Percentiles rank a stretch among this genome's conserved stretches.
Conservation (phyloP, 2,888 invertebrate species). For the Imbricaverruca yamaguchii region DNA sequence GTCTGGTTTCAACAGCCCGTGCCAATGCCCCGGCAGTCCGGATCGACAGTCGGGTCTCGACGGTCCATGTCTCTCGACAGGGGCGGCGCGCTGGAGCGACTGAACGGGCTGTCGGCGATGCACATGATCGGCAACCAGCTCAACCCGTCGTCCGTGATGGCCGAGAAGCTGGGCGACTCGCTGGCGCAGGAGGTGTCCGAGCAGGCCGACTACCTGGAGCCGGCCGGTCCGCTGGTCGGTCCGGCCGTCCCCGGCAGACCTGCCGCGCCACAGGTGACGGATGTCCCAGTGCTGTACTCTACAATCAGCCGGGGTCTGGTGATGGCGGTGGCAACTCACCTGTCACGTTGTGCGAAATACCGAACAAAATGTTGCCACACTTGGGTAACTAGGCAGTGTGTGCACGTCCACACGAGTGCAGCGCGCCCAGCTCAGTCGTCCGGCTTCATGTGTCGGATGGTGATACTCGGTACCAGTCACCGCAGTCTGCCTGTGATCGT, state of each 20-base stretch:
- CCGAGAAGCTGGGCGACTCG: slow-evolving; percentile 78
- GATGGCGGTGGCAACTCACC: neutral
- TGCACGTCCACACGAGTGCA: too few relatives aligned
- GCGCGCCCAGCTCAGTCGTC: too few relatives aligned
- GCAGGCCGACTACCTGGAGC: slow-evolving; percentile 4
- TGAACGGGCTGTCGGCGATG: neutral
- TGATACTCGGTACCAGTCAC: too few relatives aligned
- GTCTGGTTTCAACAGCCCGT: too few relatives aligned
- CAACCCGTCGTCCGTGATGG: slow-evolving; percentile 77
- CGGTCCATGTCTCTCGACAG: neutral
- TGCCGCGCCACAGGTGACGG: neutral
- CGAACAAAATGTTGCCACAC: too few relatives aligned
- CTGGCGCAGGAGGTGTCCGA: slow-evolving; percentile 65
- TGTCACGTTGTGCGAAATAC: too few relatives aligned
- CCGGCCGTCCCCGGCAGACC: neutral
- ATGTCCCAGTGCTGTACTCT: neutral
- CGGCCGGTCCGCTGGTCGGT: neutral
- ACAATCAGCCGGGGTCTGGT: neutral
- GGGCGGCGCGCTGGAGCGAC: neutral
- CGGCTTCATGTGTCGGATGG: too few relatives aligned
- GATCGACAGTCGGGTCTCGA: too few relatives aligned
- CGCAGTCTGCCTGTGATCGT: too few relatives aligned
- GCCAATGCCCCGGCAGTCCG: too few relatives aligned
- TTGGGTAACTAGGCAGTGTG: too few relatives aligned
- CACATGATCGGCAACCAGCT: slow-evolving; percentile 80